Conservation (phyloP, 2,888 invertebrate genomes). For the Elysia crispata region DNA sequence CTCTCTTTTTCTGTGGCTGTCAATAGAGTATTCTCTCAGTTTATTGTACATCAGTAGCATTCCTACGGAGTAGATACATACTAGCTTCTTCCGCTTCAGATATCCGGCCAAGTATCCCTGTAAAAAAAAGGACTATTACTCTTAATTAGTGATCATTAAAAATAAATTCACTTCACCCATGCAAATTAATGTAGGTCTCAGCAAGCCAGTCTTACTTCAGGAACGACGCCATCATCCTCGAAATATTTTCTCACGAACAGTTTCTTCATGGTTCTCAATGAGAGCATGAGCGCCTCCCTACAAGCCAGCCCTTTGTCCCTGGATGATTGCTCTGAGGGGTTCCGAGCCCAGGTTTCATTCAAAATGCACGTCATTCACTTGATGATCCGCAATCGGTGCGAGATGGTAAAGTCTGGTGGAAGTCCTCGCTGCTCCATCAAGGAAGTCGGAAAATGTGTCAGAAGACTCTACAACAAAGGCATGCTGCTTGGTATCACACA, state of each 20-base stretch:
- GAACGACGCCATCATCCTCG: too few species aligned
- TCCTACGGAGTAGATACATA: too few species aligned
- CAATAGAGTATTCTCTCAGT: too few species aligned
- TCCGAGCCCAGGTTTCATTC: slow-evolving; percentile 24
- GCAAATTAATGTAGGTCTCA: too few species aligned
- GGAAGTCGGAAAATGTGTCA: slow-evolving; percentile 1
- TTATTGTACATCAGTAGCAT: too few species aligned
- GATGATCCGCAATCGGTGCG: slow-evolving; percentile 2
- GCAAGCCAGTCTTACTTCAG: too few species aligned
- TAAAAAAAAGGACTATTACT: too few species aligned
- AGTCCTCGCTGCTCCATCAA: slow-evolving; percentile 18
- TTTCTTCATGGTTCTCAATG: not conserved
- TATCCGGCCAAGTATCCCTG: too few species aligned
- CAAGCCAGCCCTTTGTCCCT: not conserved
- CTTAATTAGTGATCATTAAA: too few species aligned
- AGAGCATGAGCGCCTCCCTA: not conserved
- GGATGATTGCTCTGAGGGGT: slow-evolving; percentile 22
- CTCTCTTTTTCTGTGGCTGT: too few species aligned
- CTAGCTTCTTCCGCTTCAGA: too few species aligned
- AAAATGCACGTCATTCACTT: not conserved
- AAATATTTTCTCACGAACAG: slow-evolving; percentile 11
- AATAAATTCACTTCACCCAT: too few species aligned
- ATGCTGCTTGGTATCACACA: slow-evolving; percentile 18
- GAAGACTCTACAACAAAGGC: not conserved
- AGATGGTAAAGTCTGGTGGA: not conserved